Base-by-base conservation (phyloP, 2,888 invertebrate species). In the Cephus spinipes region DNA sequence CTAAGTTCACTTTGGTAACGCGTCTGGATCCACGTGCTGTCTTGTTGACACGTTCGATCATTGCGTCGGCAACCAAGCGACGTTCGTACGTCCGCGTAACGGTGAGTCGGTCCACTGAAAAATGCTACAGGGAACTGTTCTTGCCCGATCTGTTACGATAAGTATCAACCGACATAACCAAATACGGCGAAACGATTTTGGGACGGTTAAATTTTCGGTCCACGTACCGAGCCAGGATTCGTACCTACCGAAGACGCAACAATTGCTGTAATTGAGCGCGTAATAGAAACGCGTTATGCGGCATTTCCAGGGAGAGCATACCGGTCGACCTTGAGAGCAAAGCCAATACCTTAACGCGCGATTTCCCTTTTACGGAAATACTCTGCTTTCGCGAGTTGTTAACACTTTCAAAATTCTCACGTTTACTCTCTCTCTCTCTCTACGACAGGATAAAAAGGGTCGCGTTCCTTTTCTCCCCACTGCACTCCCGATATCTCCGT, bases 311-410 rank as follows among this genome's bases (percentile, higher is more conserved):
- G 79, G 78, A 85, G 83, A 84, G 85, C 82, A 86, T 87, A 88
- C 89, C 84, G 88, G 89, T 89, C 88, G 90, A 88, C 90, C 89
- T 90, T 90, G 90, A 89, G 88, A 88, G 88, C 87, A 84, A 85
- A 90, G 86, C 87, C 84, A 87, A 89, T 89, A 88, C 86, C 85
- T 89, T 81, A 84, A 86, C 82, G 82, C 76, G 80, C 81, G 81
- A 86, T 87, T 87, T 87, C 86, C 88, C 87, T 87, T 88, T 87
- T 87, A 85, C 86, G 83, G 86, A 84, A 86, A 83, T 80, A 81
- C 82, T 82, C 86, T 83, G 84, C 82, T 84, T 85, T 83, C 84
- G 82, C 82, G 82, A 84, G 85, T 86, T 86, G 81, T 81, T 73
- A 68, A 78, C 77, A 30, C 75, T 73, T 71, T 75, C 76, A 55